These are phyloP conservation scores for Pristionchus arcanus DNA, from an alignment of 2,888 invertebrate species.

Conservation along the genomic window DNA sequence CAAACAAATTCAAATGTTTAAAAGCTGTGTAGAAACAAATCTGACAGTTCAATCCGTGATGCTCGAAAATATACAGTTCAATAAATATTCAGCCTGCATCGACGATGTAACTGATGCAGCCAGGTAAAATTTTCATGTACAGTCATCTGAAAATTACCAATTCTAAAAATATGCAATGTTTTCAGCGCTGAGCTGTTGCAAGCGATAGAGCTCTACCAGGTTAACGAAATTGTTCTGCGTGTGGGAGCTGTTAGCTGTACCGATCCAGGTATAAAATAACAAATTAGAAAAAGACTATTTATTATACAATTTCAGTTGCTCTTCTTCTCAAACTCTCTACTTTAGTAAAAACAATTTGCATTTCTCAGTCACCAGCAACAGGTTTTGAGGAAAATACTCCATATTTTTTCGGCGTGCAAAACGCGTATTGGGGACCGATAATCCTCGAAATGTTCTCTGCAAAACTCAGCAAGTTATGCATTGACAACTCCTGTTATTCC, in stretches of 20 bases:
- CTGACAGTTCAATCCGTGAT: not conserved
- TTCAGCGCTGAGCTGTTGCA: not conserved
- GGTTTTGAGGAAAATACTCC: not conserved
- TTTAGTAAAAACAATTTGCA: not conserved
- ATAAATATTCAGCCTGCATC: not conserved
- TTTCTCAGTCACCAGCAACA: not conserved
- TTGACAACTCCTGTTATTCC: not conserved
- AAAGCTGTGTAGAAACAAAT: not conserved
- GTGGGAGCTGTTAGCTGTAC: not conserved
- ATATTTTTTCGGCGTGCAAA: not conserved
- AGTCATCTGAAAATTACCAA: not conserved
- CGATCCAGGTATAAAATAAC: not conserved
- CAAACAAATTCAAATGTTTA: not conserved
- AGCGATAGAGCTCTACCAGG: not conserved
- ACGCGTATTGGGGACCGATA: not conserved
- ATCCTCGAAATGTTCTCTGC: not conserved
- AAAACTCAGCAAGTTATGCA: not conserved
- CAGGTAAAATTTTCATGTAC: not conserved
- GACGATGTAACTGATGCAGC: not conserved
- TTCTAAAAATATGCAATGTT: not conserved
- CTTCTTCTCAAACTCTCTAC: not conserved
- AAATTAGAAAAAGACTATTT: not conserved
- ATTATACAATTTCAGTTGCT: not conserved
- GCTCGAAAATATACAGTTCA: not conserved
- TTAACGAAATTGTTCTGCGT: not conserved